phyloP scores from a whole-genome alignment of 2,888 invertebrate species.

The Azorinus chamasolen region DNA sequence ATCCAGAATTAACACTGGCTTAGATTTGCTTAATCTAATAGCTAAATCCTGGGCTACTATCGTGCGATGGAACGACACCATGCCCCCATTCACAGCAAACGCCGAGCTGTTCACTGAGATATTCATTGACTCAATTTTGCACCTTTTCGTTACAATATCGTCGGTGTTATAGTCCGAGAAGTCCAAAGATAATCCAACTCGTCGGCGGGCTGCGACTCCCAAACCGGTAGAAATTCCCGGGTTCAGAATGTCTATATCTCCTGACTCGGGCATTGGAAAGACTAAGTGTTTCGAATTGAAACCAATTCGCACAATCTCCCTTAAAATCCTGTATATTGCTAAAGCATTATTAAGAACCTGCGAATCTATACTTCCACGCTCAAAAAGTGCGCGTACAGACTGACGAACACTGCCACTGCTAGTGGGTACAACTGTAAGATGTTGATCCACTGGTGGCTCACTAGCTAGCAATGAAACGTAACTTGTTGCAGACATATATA shows the following conservation, averaged over 20 bases:
- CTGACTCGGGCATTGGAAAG: conserved; percentile 80
- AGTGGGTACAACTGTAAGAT: conserved; percentile 9
- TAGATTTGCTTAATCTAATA: conserved; percentile 68
- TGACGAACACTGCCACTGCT: conserved; percentile 25
- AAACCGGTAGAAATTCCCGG: conserved; percentile 56
- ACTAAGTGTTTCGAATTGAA: conserved; percentile 34
- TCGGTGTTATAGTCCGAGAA: conserved; percentile 54
- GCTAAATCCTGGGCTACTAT: conserved; percentile 77
- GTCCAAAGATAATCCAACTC: conserved; percentile 56
- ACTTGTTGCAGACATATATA: conserved; percentile 64
- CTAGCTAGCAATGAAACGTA: conserved; percentile 12
- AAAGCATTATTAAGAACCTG: neutral
- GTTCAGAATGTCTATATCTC: conserved; percentile 77
- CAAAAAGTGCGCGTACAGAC: conserved; percentile 33
- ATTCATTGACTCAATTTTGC: conserved; percentile 75
- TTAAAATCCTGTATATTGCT: conserved; percentile 28
- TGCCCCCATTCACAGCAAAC: conserved; percentile 31
- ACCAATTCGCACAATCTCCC: conserved; percentile 43
- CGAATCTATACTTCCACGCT: conserved; percentile 7
- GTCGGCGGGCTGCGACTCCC: conserved; percentile 46
- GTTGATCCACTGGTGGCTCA: conserved; percentile 9
- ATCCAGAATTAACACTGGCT: conserved; percentile 88
- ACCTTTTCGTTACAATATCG: conserved; percentile 71
- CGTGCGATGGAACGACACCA: conserved; percentile 58
- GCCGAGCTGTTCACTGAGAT: conserved; percentile 46